Evolutionary conservation across 2,888 invertebrate genomes (phyloP).

Genomic region (Chalcosyrphus nemorum): DNA sequence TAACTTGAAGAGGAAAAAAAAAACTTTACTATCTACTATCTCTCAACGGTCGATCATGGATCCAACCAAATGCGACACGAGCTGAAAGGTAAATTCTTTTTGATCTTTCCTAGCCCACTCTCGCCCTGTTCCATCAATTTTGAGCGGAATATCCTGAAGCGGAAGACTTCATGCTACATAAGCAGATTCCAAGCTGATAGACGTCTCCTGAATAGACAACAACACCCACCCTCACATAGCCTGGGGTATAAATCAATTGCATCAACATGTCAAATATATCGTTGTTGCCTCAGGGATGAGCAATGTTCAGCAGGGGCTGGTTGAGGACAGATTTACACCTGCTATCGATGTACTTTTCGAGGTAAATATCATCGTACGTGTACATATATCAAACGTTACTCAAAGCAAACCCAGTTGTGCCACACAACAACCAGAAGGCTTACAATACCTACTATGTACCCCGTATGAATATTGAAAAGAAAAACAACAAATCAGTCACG

Average conservation of each 20-base stretch:
- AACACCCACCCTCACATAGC: not conserved
- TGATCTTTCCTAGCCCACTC: not conserved
- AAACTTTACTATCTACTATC: not conserved
- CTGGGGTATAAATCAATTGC: slow-evolving; percentile 46
- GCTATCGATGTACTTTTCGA: slow-evolving; percentile 27
- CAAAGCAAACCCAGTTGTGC: slow-evolving; percentile 22
- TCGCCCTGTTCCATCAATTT: not conserved
- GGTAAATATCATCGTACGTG: slow-evolving; percentile 54
- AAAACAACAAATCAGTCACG: slow-evolving; percentile 62
- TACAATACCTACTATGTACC: slow-evolving; percentile 12
- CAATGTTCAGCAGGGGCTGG: not conserved
- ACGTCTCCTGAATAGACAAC: slow-evolving; percentile 1
- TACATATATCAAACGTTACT: slow-evolving; percentile 18
- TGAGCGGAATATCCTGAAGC: not conserved
- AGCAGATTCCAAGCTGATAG: slow-evolving; percentile 4
- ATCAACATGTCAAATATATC: slow-evolving; percentile 45
- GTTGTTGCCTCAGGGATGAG: slow-evolving; percentile 9
- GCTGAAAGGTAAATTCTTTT: not conserved
- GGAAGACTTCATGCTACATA: not conserved
- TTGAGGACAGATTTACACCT: slow-evolving; percentile 39
- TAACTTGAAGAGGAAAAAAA: not conserved
- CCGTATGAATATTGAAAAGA: slow-evolving; percentile 53
- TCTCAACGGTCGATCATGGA: not conserved
- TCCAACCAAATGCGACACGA: not conserved
- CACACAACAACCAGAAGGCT: slow-evolving; percentile 10